A percentile compares a stretch with the other conserved stretches of the same genome.
phyloP scores from a whole-genome alignment of 1,140 invertebrate genomes.

The Steinernema khuongi region DNA sequence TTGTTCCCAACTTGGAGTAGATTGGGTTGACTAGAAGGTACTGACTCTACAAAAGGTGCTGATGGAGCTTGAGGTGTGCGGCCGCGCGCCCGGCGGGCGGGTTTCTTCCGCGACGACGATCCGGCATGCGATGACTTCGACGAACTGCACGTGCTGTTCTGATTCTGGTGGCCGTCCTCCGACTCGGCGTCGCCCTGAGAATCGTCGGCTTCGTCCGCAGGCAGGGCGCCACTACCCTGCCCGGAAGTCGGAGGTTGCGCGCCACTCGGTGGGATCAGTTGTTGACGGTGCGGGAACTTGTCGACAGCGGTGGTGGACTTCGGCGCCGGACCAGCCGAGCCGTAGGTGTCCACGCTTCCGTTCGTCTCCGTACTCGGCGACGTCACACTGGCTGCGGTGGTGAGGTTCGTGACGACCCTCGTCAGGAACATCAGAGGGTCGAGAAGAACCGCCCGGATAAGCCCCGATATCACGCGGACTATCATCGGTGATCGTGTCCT shows the following conservation, averaged over 20 bases:
- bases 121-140: conserved; percentile 3
- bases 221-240: not conserved
- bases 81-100: not conserved
- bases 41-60: not conserved
- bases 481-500: not conserved
- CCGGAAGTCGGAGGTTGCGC: not conserved
- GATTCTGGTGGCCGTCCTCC: conserved; percentile 10
- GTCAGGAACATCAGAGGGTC: not conserved
- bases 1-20: conserved; percentile 7
- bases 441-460: not conserved
- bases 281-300: not conserved
- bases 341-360: not conserved
- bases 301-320: not conserved
- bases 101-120: conserved; percentile 5
- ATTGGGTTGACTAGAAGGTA: conserved; percentile 1
- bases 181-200: conserved; percentile 2
- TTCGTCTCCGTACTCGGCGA: not conserved
- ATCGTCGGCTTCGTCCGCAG: conserved; percentile 6
- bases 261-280: not conserved
- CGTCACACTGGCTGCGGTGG: not conserved
- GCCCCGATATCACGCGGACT: not conserved
- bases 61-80: not conserved
- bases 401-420: not conserved
- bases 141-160: not conserved
- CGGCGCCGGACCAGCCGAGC: not conserved